Evolutionary conservation across 2,888 invertebrate species (phyloP), one percentile per base, ranked within the genome.

Genomic region (Apamea sordens): DNA sequence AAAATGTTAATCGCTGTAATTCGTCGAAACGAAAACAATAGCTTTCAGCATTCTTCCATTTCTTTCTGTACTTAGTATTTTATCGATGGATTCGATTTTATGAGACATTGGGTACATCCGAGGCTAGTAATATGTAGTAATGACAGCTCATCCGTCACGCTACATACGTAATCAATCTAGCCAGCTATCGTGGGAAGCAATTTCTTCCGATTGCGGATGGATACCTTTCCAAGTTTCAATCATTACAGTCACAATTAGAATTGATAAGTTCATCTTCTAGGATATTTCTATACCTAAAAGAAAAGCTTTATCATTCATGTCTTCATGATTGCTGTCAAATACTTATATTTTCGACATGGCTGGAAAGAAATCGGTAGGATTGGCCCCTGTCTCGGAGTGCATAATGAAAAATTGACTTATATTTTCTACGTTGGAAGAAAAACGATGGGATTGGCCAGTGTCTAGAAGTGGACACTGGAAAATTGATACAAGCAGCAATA

Each of bases 71-170:
- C 71, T 72, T 36, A 36, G 36, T 71, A n/a, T 71, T 80, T 71
- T 80, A 78, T 87, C 59, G 79, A 85, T 74, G 36, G 18, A 44
- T 67, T 61, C 11, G 24, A 72, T 73, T 77, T 76, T 79, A 80
- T 67, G 70, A 71, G 70, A 71, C 75, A 73, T 78, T 76, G 76
- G 72, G 44, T 83, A 82, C 83, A 80, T 84, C 78, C 53, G 68
- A 73, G 76, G 72, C 75, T 71, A 71, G 89, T 91, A 89, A 85
- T 90, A 86, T 81, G 61, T 70, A 82, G 82, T 91, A 90, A 90
- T 90, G 89, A 83, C 67, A 73, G 87, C 75, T 84, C 83, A 87
- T 84, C 78, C 88, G 91, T 90, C 91, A 91, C 91, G 91, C 90
- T 89, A 90, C 79, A 76, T 77, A 77, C 86, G 78, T 82, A 82